Evolutionary conservation across 2,888 invertebrate genomes (phyloP).

Genomic region (Dioctria rufipes): DNA sequence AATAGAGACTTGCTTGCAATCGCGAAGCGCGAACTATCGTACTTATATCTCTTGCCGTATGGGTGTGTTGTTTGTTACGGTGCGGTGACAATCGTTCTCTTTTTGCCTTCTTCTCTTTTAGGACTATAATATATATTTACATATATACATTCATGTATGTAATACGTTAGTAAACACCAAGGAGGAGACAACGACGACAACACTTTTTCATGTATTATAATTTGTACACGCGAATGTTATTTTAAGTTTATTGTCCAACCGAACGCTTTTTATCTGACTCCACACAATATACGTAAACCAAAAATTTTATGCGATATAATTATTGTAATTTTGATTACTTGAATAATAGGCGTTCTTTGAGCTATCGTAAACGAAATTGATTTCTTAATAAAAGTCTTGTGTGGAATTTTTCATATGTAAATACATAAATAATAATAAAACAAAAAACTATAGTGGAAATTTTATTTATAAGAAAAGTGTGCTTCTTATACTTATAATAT

Average conservation of each 20-base stretch:
- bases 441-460: background rate
- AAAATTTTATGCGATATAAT: conserved; percentile 31
- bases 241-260: conserved; percentile 52
- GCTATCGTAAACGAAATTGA: background rate
- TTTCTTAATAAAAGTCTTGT: background rate
- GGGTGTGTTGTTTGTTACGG: background rate
- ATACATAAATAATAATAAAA: too few relatives aligned
- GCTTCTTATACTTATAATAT: background rate
- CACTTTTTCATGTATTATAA: conserved; percentile 45
- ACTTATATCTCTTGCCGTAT: background rate
- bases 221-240: conserved; percentile 42
- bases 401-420: background rate
- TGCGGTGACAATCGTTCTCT: conserved; percentile 6
- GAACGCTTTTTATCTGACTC: conserved; percentile 48
- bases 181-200: background rate
- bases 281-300: conserved; percentile 38
- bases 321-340: conserved; percentile 36
- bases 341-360: conserved; percentile 19
- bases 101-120: conserved; percentile 1
- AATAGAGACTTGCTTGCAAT: background rate
- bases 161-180: conserved; percentile 21
- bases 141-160: too few relatives aligned
- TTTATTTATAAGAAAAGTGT: conserved; percentile 1
- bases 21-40: background rate
- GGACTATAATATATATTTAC: background rate